Base-by-base conservation (phyloP, 2,113 vertebrate species). In the Trematomus loennbergii region DNA sequence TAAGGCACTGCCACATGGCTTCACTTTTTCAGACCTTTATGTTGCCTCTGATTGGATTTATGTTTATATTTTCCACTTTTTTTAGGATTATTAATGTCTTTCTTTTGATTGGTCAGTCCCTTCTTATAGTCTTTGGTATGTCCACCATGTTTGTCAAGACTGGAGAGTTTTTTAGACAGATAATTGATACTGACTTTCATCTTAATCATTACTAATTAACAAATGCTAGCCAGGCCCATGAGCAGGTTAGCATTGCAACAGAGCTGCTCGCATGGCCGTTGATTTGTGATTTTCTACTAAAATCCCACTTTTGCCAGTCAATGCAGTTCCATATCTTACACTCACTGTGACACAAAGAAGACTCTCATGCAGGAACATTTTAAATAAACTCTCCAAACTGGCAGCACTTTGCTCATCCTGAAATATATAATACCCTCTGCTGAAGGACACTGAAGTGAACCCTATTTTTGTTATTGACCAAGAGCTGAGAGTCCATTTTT, bases 391-490 rank as follows among this genome's bases (percentile, higher is more conserved):
- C 29, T 4, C 29, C 29, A 29, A 29, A 29, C 29, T 29, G 29
- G 29, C 29, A 29, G 29, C 29, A 29, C 29, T 29, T 29, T 29
- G 29, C 29, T 29, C 29, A 29, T 29, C 29, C 29, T 29, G 29
- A 29, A 29, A 29, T 29, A 29, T 29, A 29, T 29, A 29, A 29
- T 29, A 29, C 29, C 29, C 46, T 33, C 70, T 10, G 16, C 77
- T 69, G 36, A 73, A 77, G 58, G 40, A 18, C 29, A 18, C 57
- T 75, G 12, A 64, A 69, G 68, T 72, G 53, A 68, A 75, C 45
- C 18, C 54, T 55, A 40, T 81, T 85, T 40, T 79, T 45, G 79
- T 71, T 52, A 60, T 7, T 36, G 65, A 72, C 20, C 57, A 84
- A 33, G 43, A 40, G 80, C 66, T 48, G 48, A n/a, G n/a, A 70